Evolutionary conservation across 2,888 invertebrate genomes (phyloP), one percentile per base, ranked within the genome.

Genomic region (Acholoe squamosa): DNA sequence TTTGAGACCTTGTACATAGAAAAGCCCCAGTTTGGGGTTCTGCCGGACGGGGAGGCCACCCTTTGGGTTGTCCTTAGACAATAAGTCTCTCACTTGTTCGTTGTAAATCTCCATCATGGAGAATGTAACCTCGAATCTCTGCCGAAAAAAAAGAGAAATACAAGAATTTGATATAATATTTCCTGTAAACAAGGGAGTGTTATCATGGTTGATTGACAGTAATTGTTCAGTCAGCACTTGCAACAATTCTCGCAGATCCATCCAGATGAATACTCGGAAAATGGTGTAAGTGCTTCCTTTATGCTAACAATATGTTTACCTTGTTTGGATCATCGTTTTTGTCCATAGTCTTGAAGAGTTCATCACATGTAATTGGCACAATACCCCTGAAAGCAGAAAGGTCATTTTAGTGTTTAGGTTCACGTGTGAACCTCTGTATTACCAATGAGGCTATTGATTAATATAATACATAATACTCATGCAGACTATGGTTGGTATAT

Each of bases 91-190:
- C 14, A 96, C 96, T 92, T 96, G 95, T 93, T 96, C 96, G 93
- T 96, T 96, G 94, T 96, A 96, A 90, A 96, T 96, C 92, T 96
- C 96, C 93, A 96, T 92, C 96, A 96, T 96, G 67, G 96, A 96
- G 92, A 96, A 95, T 16, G 95, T 94, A 22, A 96, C 95, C 92
- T 96, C 95, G 92, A 94, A 96, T 33, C 95, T 93, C 95, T 95
- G 93, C 25, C 51, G 52, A 56, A 54, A 31, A 14, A 25, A 16
- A 71, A 71, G n/a, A n/a, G n/a, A n/a, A n/a, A n/a, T n/a, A n/a
- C n/a, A n/a, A n/a, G n/a, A n/a, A n/a, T n/a, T n/a, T n/a, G n/a
- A n/a, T n/a, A 43, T 43, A 43, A 43, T 43, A 43, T 43, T 7
- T 3, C 5, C 3, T 10, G 10, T 43, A 43, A 43, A 43, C 3